A percentile compares a stretch with the other conserved stretches of the same genome.
Evolutionary conservation across 2,888 invertebrate genomes (phyloP).

Genomic region (Pandemis cinnamomeana): DNA sequence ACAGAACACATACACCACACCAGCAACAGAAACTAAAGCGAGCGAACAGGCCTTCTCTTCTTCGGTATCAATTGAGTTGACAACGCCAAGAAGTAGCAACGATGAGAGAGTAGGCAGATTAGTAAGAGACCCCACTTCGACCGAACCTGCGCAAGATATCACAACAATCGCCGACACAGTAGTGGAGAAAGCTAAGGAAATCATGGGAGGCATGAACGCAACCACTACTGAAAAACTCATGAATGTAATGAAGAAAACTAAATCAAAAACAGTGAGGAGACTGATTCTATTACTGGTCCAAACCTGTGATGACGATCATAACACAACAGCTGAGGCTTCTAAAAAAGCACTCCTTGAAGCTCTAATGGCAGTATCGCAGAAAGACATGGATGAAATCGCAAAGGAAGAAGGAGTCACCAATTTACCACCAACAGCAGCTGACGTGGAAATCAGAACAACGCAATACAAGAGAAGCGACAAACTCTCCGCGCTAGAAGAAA

Average conservation of each 20-base stretch:
- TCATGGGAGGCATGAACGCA: slow-evolving; percentile 90
- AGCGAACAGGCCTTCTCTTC: slow-evolving; percentile 69
- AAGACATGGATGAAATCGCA: slow-evolving; percentile 80
- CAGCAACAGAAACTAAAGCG: slow-evolving; percentile 58
- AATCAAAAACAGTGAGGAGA: slow-evolving; percentile 89
- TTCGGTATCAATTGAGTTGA: slow-evolving; percentile 61
- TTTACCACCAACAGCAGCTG: slow-evolving; percentile 55
- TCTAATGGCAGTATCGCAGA: slow-evolving; percentile 86
- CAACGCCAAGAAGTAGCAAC: slow-evolving; percentile 57
- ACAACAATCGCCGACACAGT: slow-evolving; percentile 88
- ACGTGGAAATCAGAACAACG: slow-evolving; percentile 59
- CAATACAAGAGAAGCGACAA: slow-evolving; percentile 60
- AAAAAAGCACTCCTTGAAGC: slow-evolving; percentile 88
- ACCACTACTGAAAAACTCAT: slow-evolving; percentile 90
- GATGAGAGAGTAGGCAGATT: slow-evolving; percentile 70
- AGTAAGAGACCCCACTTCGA: slow-evolving; percentile 68
- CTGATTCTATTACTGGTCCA: slow-evolving; percentile 90
- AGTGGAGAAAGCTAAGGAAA: slow-evolving; percentile 88
- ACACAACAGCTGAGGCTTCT: slow-evolving; percentile 88
- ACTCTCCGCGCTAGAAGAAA: slow-evolving; percentile 54
- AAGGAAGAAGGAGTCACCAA: slow-evolving; percentile 67
- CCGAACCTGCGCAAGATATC: slow-evolving; percentile 83
- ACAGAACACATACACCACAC: slow-evolving; percentile 62
- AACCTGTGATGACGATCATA: slow-evolving; percentile 90
- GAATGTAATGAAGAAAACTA: slow-evolving; percentile 92